Evolutionary conservation across 1,140 invertebrate genomes (phyloP), one percentile per base, ranked within the genome.

Genomic region (Heliconius himera): DNA sequence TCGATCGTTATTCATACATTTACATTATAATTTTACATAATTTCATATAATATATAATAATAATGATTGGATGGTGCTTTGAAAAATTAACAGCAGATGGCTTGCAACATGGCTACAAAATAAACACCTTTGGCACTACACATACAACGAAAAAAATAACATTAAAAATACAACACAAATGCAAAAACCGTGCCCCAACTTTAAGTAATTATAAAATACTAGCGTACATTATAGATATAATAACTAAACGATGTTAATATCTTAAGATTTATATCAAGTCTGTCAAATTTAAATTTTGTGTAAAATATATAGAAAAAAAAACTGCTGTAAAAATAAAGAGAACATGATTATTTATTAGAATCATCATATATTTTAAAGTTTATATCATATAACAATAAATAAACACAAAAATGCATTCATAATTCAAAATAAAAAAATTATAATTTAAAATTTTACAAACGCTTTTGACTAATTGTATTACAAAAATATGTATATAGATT

Each of bases 141-240:
- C 26, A 66, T 66, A 66, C 22, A 66, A 66, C 60, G 29, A 66
- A 66, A 66, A 13, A 66, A 29, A 66, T 13, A 66, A 66, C 60
- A 70, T 76, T 76, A 76, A 75, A 75, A 75, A 76, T 76, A 76
- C 66, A 76, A 76, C 36, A 70, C 60, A 76, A 70, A 76, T 76
- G 74, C 74, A 76, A 41, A 70, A 46, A 70, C n/a, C 38, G 74
- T 76, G 60, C 38, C 74, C 38, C 26, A 41, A 13, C 16, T 22
- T 29, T 76, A 29, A 70, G 46, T 46, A 20, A 38, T 66, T 33
- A 36, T 49, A 46, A 20, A 76, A 76, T 20, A 76, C n/a, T 38
- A 20, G 36, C 41, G 60, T 76, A 36, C 22, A 22, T 49, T 66
- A 41, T 70, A 20, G 16, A 76, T 70, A 76, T 70, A 76, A 16